Conservation (phyloP, 2,113 vertebrate species). For the Percopsis transmontana region DNA sequence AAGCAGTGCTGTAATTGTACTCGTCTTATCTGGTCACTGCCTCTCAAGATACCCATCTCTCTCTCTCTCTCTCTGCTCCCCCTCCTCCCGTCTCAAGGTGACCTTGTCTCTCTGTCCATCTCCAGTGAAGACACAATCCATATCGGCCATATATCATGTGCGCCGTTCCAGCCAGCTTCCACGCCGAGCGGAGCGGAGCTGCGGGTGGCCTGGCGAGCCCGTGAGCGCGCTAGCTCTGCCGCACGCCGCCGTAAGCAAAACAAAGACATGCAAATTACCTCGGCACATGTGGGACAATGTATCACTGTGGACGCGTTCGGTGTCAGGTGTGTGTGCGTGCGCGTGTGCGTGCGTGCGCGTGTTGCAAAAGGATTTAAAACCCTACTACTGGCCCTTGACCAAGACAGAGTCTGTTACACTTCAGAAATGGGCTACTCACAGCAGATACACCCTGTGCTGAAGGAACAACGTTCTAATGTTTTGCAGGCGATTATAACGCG, state of each 20-base stretch:
- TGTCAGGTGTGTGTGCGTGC: slow-evolving; percentile 16
- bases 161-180: slow-evolving; percentile 48
- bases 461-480: slow-evolving; percentile 34
- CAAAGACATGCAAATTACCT: slow-evolving; percentile 68
- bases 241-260: slow-evolving; percentile 70
- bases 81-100: slow-evolving; percentile 62
- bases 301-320: slow-evolving; percentile 53
- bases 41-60: slow-evolving; percentile 59
- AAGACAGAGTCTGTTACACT: slow-evolving; percentile 40
- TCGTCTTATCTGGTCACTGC: slow-evolving; percentile 52
- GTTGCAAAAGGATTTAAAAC: slow-evolving; percentile 26
- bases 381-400: slow-evolving; percentile 12
- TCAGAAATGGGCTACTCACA: slow-evolving; percentile 38
- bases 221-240: slow-evolving; percentile 42
- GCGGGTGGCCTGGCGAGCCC: slow-evolving; percentile 67
- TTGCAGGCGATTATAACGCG: slow-evolving; percentile 33
- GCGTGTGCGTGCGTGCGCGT: background rate
- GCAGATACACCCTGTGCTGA: slow-evolving; percentile 24
- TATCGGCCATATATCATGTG: slow-evolving; percentile 71
- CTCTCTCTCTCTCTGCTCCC: slow-evolving; percentile 17
- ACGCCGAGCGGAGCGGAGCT: slow-evolving; percentile 44
- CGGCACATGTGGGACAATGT: slow-evolving; percentile 30
- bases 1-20: slow-evolving; percentile 41
- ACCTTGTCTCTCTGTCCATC: slow-evolving; percentile 68
- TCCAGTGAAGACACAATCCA: slow-evolving; percentile 59